Evolutionary conservation across 2,888 invertebrate species (phyloP), one percentile per base, ranked within the genome.

Genomic region (Campoplex capitator): DNA sequence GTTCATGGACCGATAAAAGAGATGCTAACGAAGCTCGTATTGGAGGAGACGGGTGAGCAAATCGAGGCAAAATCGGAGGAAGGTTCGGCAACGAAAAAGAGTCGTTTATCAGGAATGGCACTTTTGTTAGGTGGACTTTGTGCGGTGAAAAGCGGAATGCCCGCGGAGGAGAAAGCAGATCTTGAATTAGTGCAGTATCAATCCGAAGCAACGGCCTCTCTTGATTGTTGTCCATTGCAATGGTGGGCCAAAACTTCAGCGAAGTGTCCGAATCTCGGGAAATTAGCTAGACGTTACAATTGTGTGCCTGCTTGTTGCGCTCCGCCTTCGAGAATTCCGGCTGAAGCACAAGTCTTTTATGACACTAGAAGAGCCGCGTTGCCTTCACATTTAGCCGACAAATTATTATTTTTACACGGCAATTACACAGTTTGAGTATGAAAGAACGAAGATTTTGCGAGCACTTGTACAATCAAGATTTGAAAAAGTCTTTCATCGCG

Each of bases 181-280:
- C 92, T 95, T 16, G 95, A 95, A 88, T 89, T 95, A 42, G 94
- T 94, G 1, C 95, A 95, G 77, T 95, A 95, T 89, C 94, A 95
- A 80, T 94, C 95, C 2, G 95, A 95, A 86, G 91, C 93, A 0
- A 94, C 94, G 3, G 95, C 95, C 23, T 91, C 94, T 9, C 91
- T 95, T 0, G 95, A 95, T 88, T 93, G 93, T 77, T 95, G 95
- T 88, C 95, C 95, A 2, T 88, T 95, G n/a, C 93, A 94, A 71
- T 95, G 95, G 95, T 95, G 95, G 95, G 89, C 92, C 0, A 92
- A 93, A 86, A 92, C 92, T 3, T 91, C 93, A 0, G 93, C 93
- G 2, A 95, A 95, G 88, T 95, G 95, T 88, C 95, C 95, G 16
- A 93, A 94, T 88, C 91, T 95, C 28, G 93, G 94, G 2, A 93